phyloP scores from a whole-genome alignment of 2,888 invertebrate species.

The Ophioninae sp. region DNA sequence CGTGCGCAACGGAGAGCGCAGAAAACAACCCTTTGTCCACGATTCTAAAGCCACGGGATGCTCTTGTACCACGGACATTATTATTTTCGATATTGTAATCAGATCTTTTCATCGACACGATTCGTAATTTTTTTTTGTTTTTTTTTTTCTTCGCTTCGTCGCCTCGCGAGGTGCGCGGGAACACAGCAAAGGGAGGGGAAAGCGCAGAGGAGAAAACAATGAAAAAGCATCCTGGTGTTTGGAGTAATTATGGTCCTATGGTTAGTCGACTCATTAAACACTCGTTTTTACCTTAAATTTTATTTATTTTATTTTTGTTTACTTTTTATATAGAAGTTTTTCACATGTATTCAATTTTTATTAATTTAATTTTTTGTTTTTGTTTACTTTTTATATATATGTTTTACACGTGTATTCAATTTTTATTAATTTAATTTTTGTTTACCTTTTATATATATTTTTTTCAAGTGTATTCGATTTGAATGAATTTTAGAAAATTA shows the following conservation, averaged over 20 bases:
- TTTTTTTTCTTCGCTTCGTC: neutral
- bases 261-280: slow-evolving; percentile 6
- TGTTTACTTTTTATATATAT: neutral
- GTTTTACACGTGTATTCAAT: no score
- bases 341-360: no score
- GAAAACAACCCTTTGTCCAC: slow-evolving; percentile 75
- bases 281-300: neutral
- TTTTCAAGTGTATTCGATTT: no score
- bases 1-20: slow-evolving; percentile 72
- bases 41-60: slow-evolving; percentile 67
- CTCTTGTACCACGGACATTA: slow-evolving; percentile 42
- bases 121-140: slow-evolving; percentile 2
- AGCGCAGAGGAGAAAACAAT: neutral
- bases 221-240: neutral
- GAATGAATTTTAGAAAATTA: no score
- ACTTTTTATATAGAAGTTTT: neutral
- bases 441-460: no score
- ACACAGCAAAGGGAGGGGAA: neutral
- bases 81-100: slow-evolving; percentile 56
- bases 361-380: neutral
- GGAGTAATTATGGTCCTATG: slow-evolving; percentile 3
- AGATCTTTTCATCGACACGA: slow-evolving; percentile 29
- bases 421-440: neutral
- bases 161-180: neutral
- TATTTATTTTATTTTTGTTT: neutral